Conservation (phyloP, 2,888 invertebrate genomes). For the Sinotaia quadrata region DNA sequence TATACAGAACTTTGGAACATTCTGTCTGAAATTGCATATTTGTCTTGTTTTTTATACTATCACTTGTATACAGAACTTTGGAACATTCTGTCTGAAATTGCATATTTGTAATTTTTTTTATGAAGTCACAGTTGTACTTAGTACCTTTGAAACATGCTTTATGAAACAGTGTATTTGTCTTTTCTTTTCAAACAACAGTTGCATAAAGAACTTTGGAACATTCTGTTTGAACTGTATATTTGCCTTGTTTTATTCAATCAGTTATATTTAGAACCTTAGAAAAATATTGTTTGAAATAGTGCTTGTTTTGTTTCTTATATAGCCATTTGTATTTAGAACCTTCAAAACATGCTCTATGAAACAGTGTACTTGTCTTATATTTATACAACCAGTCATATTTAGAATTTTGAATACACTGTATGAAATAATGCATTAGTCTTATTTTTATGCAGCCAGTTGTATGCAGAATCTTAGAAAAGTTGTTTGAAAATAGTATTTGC, state of each 20-base stretch:
- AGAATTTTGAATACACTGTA: conserved; percentile 28
- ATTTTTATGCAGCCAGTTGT: too few species aligned
- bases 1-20: conserved; percentile 34
- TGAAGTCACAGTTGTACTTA: conserved; percentile 35
- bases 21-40: conserved; percentile 20
- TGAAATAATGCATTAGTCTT: too few species aligned
- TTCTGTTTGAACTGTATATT: conserved; percentile 20
- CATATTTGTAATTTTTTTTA: too few species aligned
- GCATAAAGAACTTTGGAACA: conserved; percentile 34
- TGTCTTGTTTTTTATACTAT: conserved; percentile 38
- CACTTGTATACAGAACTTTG: conserved; percentile 34
- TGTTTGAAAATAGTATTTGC: too few species aligned
- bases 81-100: conserved; percentile 28
- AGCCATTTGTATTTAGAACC: too few species aligned
- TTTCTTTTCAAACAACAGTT: conserved; percentile 37
- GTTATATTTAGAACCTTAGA: conserved; percentile 35
- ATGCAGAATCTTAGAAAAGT: too few species aligned
- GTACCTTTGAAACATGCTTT: conserved; percentile 31
- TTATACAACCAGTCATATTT: conserved; percentile 36
- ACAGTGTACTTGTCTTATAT: too few species aligned
- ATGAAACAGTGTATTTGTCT: too few species aligned
- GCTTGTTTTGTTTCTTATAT: too few species aligned
- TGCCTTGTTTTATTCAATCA: conserved; percentile 39
- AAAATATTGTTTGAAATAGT: conserved; percentile 20
- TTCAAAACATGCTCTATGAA: too few species aligned